Base-by-base conservation (phyloP, 2,888 invertebrate genomes). In the Caenorhabditis afra region DNA sequence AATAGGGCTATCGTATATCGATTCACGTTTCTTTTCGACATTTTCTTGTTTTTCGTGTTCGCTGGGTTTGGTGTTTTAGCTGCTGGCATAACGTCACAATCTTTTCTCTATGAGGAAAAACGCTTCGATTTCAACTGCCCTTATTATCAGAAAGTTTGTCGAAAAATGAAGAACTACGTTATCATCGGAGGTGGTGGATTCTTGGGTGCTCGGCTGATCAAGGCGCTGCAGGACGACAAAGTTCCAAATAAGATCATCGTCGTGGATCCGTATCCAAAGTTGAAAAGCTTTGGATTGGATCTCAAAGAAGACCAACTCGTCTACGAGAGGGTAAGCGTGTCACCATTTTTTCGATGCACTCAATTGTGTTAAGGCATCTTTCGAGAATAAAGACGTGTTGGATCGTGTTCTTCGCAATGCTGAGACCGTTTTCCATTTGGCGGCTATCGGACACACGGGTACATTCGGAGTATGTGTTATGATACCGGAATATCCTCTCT, bases 161-260 rank as follows among this genome's bases (percentile, higher is more conserved):
- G n/a, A n/a, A n/a, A 23, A 50, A 50, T 20, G 14, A 23, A 22
- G 20, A 53, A 35, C 47, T 37, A 45, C 29, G 58, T 58, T 14
- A 44, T 70, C 1, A 70, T 62, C 20, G 70, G 70, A 1, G 79
- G 79, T 7, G 79, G 79, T 22, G 79, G 79, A 10, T 79, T 57
- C 18, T 39, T 79, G 0, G 79, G 79, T 8, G 55, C 58, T 12
- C 39, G 64, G 35, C 16, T 79, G 10, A 49, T 68, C 3, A 10
- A 35, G 5, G 41, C 35, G 8, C 50, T 73, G 10, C 64, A 65
- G 20, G 10, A 20, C 4, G 49, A 52, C 18, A 57, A 50, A 5
- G 58, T 23, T 7, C 8, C 18, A 2, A 44, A 39, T 8, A 22
- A 12, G 10, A 41, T 47, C 10, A 52, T 58, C 18, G 55, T 73